A percentile compares a stretch with the other conserved stretches of the same genome.
phyloP scores from a whole-genome alignment of 2,797 vertebrate species.

The Pangasius sanitwongsei region DNA sequence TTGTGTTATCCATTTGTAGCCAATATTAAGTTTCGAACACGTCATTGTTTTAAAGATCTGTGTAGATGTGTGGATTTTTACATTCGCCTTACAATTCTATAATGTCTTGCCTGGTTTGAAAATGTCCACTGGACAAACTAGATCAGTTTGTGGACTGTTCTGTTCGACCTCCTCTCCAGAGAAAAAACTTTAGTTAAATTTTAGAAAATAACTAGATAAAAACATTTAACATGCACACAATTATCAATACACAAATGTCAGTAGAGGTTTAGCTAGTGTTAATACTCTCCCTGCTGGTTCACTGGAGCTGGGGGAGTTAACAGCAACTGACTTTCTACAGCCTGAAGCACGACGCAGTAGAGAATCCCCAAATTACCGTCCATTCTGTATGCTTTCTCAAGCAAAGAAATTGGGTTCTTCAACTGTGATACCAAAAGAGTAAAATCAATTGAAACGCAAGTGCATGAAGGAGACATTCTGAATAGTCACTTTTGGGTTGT shows the following conservation, averaged over 20 bases:
- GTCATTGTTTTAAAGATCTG: neutral
- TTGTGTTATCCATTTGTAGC: neutral
- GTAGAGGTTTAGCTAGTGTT: neutral
- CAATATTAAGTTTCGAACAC: neutral
- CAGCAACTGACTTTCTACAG: neutral
- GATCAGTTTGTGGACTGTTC: neutral
- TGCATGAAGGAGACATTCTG: slow-evolving; percentile 24
- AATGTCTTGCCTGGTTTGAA: neutral
- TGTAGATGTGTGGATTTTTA: too few relatives aligned
- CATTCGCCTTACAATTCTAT: neutral
- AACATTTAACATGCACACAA: too few relatives aligned
- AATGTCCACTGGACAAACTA: neutral
- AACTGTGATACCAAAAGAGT: slow-evolving; percentile 14
- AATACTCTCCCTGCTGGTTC: neutral
- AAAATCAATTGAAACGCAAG: slow-evolving; percentile 47
- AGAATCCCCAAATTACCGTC: neutral
- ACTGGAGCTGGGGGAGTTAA: slow-evolving; percentile 30
- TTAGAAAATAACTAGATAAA: neutral
- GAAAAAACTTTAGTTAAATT: neutral
- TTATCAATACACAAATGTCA: neutral
- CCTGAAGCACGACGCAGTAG: neutral
- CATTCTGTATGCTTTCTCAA: slow-evolving; percentile 26
- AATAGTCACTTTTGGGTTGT: slow-evolving; percentile 30
- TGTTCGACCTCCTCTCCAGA: neutral
- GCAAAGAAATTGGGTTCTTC: slow-evolving; percentile 28